These are phyloP conservation scores for Luscinia luscinia DNA, from an alignment of 2,797 vertebrate genomes.

Conservation along the genomic window DNA sequence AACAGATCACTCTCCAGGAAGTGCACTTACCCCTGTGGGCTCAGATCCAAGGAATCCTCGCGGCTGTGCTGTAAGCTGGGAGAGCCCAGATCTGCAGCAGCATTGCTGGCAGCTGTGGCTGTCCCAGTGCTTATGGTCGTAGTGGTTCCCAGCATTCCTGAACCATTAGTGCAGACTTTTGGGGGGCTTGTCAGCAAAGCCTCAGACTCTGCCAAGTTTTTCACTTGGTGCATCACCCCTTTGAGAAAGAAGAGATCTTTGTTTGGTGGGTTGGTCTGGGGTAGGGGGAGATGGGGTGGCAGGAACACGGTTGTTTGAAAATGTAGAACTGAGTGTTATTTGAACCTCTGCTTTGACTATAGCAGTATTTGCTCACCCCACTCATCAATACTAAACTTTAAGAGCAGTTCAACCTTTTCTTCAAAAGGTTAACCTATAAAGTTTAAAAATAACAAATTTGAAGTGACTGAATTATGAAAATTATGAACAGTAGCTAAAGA, in stretches of 20 bases:
- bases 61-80: conserved; percentile 97
- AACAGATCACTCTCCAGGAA: neutral
- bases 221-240: conserved; percentile 99
- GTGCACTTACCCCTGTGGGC: conserved; percentile 91
- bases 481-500: neutral
- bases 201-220: conserved; percentile 96
- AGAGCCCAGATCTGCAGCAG: conserved; percentile 91
- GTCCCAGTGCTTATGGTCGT: conserved; percentile 90
- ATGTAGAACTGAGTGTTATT: neutral
- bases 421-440: neutral
- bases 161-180: conserved; percentile 93
- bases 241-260: conserved; percentile 24
- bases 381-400: neutral
- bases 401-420: neutral
- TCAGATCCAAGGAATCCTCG: conserved; percentile 97
- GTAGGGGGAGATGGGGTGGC: neutral
- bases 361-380: neutral
- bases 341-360: neutral
- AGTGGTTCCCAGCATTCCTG: conserved; percentile 88
- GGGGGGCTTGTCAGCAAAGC: conserved; percentile 94
- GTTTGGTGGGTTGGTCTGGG: neutral
- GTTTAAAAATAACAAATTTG: neutral
- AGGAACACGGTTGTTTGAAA: neutral
- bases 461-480: neutral
- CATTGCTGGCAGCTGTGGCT: conserved; percentile 87